Conservation (phyloP, 2,113 vertebrate genomes). For the Tinamus guttatus region DNA sequence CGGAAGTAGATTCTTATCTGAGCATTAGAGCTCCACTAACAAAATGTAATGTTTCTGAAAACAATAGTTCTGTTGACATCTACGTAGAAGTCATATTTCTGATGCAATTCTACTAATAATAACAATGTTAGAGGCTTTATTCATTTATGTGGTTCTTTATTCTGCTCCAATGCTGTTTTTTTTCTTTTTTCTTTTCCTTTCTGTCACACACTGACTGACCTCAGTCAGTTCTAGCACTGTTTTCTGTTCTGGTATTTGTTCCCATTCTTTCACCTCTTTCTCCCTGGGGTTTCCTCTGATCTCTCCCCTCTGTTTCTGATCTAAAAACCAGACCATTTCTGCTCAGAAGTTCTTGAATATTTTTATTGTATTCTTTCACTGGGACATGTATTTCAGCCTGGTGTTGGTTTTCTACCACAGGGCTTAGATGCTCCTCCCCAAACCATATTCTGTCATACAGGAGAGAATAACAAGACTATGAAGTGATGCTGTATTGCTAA, state of each 20-base stretch:
- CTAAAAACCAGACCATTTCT: background rate
- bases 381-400: background rate
- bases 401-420: background rate
- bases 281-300: background rate
- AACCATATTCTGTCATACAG: background rate
- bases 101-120: background rate
- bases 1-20: background rate
- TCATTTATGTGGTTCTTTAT: background rate
- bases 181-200: background rate
- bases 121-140: background rate
- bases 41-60: background rate
- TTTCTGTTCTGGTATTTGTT: background rate
- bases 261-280: background rate
- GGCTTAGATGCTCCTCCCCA: background rate
- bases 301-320: background rate
- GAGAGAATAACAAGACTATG: background rate
- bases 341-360: background rate
- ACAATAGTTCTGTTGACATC: background rate
- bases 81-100: background rate
- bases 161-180: fast-evolving
- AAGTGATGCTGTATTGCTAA: background rate
- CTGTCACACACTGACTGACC: background rate
- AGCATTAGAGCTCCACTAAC: background rate
- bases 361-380: background rate
- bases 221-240: background rate